Evolutionary conservation across 2,113 vertebrate genomes (phyloP), one percentile per base, ranked within the genome.

Genomic region (Hemibagrus wyckioides): DNA sequence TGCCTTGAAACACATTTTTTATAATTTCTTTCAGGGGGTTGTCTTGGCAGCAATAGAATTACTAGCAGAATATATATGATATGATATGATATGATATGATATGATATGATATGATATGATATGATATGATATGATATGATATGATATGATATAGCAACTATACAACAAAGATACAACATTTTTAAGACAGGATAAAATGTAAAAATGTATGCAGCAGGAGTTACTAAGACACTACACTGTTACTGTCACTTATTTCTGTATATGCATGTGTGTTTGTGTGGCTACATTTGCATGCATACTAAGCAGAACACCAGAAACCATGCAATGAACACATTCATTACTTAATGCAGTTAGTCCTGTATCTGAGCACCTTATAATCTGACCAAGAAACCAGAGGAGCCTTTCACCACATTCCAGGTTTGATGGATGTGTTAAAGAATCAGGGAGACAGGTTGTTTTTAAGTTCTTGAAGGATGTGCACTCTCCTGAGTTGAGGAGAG

Each of bases 361-460:
- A 73, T 36, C 48, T 30, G 69, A 54, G 67, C 48, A 75, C 39
- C 17, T 52, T 76, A 28, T 50, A 33, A 86, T 63, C 80, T 71
- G 52, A 86, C 41, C 39, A 14, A 82, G 67, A 83, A 52, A 86
- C n/a, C 87, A 69, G 69, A 80, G 23, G 65, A 54, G 61, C 80
- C 83, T 50, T 33, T 73, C 69, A 1, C 82, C 15, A 65, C 23
- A 9, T 56, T 71, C n/a, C 71, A 61, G 39, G 39, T 87, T 30
- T 87, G 89, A 87, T 80, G 69, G 56, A 76, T 88, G 71, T 52
- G 69, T 83, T 80, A 28, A 50, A 56, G 48, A 76, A 67, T 71
- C 69, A 41, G 83, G 21, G 25, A 52, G 86, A 85, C 84, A 63
- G 54, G 39, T 41, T 10, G 21, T 25, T 82, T 83, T 73, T 59